Conservation (phyloP, 2,888 invertebrate genomes). For the Petrolisthes cinctipes region DNA sequence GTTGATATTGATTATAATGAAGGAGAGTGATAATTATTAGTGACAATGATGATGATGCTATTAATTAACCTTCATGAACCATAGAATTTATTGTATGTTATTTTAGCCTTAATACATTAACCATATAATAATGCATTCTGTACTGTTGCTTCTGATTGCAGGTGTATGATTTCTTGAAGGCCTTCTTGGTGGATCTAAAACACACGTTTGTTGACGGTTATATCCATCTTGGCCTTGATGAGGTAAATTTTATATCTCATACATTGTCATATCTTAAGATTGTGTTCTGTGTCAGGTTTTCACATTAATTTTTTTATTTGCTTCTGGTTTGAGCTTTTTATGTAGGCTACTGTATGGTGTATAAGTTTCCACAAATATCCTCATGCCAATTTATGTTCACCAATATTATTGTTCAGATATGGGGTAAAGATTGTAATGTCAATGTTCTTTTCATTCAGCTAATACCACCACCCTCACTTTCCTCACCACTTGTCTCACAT, state of each 20-base stretch:
- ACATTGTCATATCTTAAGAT: neutral
- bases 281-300: no score
- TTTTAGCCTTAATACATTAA: neutral
- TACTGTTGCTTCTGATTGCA: neutral
- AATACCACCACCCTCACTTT: no score
- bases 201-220: slow-evolving; percentile 83
- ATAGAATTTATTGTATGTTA: neutral
- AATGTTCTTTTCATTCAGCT: no score
- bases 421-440: no score
- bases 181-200: slow-evolving; percentile 79
- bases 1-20: neutral
- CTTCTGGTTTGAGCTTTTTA: neutral
- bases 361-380: no score
- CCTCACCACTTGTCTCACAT: no score
- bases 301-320: neutral
- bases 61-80: neutral
- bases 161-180: slow-evolving; percentile 77
- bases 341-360: neutral
- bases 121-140: neutral
- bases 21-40: neutral
- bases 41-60: neutral
- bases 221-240: slow-evolving; percentile 92
- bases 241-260: slow-evolving; percentile 75
- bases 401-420: no score
- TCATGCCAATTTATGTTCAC: no score